These are phyloP conservation scores for Scaptomyza flava DNA, from an alignment of 2,888 invertebrate genomes.

Conservation along the genomic window DNA sequence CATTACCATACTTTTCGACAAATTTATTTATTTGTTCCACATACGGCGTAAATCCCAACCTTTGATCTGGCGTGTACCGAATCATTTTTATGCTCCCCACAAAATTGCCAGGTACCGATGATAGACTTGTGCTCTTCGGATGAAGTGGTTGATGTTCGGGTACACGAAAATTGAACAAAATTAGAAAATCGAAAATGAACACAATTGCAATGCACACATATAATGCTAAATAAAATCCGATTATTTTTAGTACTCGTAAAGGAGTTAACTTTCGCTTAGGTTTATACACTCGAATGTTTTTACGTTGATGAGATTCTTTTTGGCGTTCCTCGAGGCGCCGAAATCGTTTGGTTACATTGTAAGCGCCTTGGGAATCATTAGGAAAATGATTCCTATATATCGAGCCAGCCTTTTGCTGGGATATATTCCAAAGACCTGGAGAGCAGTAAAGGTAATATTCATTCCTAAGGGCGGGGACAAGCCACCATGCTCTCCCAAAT, in stretches of 20 bases:
- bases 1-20: conserved; percentile 30
- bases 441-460: too few relatives aligned
- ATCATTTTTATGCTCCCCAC: conserved; percentile 30
- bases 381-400: too few relatives aligned
- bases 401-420: too few relatives aligned
- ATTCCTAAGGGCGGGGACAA: too few relatives aligned
- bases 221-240: conserved; percentile 28
- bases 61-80: conserved; percentile 27
- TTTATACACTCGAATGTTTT: background rate
- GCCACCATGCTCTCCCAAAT: too few relatives aligned
- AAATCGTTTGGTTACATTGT: conserved; percentile 26
- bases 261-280: background rate
- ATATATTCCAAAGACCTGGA: too few relatives aligned
- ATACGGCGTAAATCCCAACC: conserved; percentile 7
- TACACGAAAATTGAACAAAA: conserved; percentile 19
- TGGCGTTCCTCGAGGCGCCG: conserved; percentile 31
- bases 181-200: conserved; percentile 8
- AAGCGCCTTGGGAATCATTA: conserved; percentile 47
- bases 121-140: conserved; percentile 43
- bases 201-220: conserved; percentile 14
- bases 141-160: conserved; percentile 12
- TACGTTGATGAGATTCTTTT: background rate
- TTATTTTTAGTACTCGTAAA: conserved; percentile 5
- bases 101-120: conserved; percentile 40
- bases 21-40: conserved; percentile 32